Evolutionary conservation across 2,888 invertebrate species (phyloP), one percentile per base, ranked within the genome.

Genomic region (Chymomyza amoena): DNA sequence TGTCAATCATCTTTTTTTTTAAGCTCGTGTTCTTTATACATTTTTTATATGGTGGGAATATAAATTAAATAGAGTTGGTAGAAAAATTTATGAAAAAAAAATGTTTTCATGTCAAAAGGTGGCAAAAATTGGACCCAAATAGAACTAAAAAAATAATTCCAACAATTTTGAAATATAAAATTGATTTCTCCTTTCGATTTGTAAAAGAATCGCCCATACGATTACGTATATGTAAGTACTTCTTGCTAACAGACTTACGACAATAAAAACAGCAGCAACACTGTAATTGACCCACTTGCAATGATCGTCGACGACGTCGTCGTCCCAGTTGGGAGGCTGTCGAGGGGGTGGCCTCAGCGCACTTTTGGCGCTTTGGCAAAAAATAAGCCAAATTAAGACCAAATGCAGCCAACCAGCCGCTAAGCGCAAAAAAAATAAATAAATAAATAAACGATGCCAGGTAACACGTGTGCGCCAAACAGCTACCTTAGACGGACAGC

Each of bases 271-370:
- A 62, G 16, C 32, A 64, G 36, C 6, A 50, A 25, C 50, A 66
- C 79, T 83, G 83, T 81, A 86, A 87, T 86, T 86, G 85, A 86
- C 85, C 85, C 85, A 86, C 78, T 85, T 85, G 68, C 64, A 51
- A 59, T 18, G 61, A 57, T 60, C 66, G 69, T 68, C 59, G 68
- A 77, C 73, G 75, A 67, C 68, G 72, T 28, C 68, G 62, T 59
- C 20, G 54, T 54, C 54, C 7, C 32, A 32, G 54, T 20, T n/a
- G 64, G 63, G 51, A 39, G 54, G 18, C 15, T 45, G 69, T 51
- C 52, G 36, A 39, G 76, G 68, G 64, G 67, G 59, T 36, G 64
- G 16, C 54, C 52, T 61, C 16, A n/a, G 15, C 57, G 45, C 61
- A 45, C 60, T 61, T 72, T 67, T 71, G 39, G 39, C 13, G 39